Evolutionary conservation across 2,113 vertebrate genomes (phyloP).

Genomic region (Antigone vipio): DNA sequence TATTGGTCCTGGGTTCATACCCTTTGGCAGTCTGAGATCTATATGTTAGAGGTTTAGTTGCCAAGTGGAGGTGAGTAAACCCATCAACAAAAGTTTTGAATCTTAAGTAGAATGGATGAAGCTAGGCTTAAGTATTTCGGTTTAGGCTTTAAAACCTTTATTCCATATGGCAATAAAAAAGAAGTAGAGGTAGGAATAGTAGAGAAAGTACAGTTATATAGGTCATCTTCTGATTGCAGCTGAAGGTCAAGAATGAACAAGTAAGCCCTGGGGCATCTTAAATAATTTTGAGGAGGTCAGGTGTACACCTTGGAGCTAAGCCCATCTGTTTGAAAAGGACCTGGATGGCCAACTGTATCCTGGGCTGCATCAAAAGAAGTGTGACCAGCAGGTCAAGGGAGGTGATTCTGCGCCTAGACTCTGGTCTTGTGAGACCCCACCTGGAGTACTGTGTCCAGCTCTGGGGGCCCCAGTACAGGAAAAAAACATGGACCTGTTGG

Average conservation of each 20-base stretch:
- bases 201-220: not conserved
- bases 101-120: not conserved
- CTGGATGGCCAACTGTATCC: not conserved
- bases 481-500: no score
- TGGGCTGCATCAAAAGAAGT: no score
- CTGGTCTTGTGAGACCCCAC: no score
- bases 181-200: not conserved
- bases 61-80: not conserved
- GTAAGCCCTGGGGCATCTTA: not conserved
- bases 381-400: no score
- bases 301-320: not conserved
- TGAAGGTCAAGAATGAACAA: conserved; percentile 5
- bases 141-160: not conserved
- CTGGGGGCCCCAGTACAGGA: no score
- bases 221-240: not conserved
- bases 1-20: not conserved
- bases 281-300: conserved; percentile 13
- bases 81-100: not conserved
- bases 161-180: not conserved
- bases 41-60: not conserved
- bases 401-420: no score
- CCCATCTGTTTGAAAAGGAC: not conserved
- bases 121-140: not conserved
- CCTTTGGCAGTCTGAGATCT: not conserved
- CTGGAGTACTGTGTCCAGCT: no score